Conservation (phyloP, 1,140 invertebrate species). For the Megathymus violae region DNA sequence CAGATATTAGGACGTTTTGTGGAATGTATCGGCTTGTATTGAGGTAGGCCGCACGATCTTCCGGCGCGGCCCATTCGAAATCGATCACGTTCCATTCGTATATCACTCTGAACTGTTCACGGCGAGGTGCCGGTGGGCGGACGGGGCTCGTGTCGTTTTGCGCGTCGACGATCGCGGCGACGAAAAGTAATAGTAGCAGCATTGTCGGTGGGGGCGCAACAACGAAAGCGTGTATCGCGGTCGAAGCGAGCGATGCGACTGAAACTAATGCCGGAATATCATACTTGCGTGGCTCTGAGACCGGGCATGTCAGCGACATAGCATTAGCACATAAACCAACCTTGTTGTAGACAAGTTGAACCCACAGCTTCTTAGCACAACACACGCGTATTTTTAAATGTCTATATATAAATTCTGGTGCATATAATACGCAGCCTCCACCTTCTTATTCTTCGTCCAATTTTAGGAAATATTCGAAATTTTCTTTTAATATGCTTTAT, state of each 20-base stretch:
- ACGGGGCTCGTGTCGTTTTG: conserved; percentile 53
- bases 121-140: conserved; percentile 49
- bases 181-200: conserved; percentile 58
- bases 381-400: no score
- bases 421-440: no score
- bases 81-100: conserved; percentile 82
- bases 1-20: conserved; percentile 86
- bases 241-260: conserved; percentile 62
- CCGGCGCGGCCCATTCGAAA: conserved; percentile 75
- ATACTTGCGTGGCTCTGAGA: conserved; percentile 43
- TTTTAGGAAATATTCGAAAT: no score
- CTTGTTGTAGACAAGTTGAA: not conserved
- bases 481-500: no score
- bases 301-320: conserved; percentile 4
- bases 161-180: conserved; percentile 59
- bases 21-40: conserved; percentile 83
- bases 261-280: conserved; percentile 43
- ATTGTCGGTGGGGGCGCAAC: conserved; percentile 49
- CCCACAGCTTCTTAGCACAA: no score
- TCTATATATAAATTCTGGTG: no score
- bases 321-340: conserved; percentile 5
- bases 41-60: conserved; percentile 71
- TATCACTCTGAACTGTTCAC: conserved; percentile 81
- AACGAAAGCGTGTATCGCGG: conserved; percentile 56
- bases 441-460: no score